Evolutionary conservation across 1,140 invertebrate genomes (phyloP).

Genomic region (Bombus ignitus): DNA sequence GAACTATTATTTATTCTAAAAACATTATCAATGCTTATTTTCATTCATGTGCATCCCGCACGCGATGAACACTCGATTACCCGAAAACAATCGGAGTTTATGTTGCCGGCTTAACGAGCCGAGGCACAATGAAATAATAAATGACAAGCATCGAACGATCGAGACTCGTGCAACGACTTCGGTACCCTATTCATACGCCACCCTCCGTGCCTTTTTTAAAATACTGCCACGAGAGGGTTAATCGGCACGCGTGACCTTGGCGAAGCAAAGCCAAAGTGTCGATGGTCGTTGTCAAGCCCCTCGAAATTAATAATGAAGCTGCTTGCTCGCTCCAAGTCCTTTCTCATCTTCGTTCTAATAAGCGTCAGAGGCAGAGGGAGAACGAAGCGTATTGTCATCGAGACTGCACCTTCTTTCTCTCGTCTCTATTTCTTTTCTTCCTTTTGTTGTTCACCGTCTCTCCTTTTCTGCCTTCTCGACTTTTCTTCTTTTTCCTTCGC

Average conservation of each 20-base stretch:
- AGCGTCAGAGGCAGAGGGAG: slow-evolving; percentile 44
- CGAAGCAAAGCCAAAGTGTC: slow-evolving; percentile 41
- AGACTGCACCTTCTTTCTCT: slow-evolving; percentile 30
- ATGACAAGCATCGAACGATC: slow-evolving; percentile 24
- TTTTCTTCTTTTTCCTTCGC: not conserved
- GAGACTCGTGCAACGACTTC: slow-evolving; percentile 19
- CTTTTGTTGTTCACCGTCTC: not conserved
- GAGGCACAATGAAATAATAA: slow-evolving; percentile 34
- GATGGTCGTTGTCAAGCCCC: slow-evolving; percentile 56
- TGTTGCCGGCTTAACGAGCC: slow-evolving; percentile 13
- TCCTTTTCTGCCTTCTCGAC: not conserved
- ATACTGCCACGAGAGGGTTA: slow-evolving; percentile 47
- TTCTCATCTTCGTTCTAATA: slow-evolving; percentile 66
- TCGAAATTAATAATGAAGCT: slow-evolving; percentile 74
- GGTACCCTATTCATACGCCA: slow-evolving; percentile 37
- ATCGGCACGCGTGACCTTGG: slow-evolving; percentile 55
- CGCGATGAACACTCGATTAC: not conserved
- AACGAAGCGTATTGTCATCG: slow-evolving; percentile 63
- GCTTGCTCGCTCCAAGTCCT: slow-evolving; percentile 60
- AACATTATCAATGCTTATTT: not conserved
- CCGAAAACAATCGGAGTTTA: not conserved
- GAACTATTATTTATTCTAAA: not conserved
- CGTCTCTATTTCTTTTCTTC: slow-evolving; percentile 5
- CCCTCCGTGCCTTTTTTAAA: slow-evolving; percentile 32
- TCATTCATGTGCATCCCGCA: not conserved